Base-by-base conservation (phyloP, 2,113 vertebrate species). In the Zingel zingel region DNA sequence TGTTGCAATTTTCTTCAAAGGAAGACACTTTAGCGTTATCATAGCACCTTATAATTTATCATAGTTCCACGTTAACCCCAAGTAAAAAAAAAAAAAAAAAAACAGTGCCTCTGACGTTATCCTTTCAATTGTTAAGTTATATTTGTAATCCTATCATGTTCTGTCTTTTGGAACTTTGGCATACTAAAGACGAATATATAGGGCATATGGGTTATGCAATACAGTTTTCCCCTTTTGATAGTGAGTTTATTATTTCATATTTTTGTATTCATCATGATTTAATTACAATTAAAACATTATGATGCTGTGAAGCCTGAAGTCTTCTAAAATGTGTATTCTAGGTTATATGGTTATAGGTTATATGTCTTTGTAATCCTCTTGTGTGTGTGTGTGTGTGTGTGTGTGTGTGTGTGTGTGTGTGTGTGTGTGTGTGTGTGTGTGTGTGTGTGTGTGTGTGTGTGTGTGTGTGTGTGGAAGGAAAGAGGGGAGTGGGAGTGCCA, bases 161-260 rank as follows among this genome's bases (percentile, higher is more conserved):
- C 45, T 43, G 10, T 43, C 47, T 72, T 79, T 75, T 73, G n/a
- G 4, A 76, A 67, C 54, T 83, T 76, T 66, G 10, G 33, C 47
- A 25, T 7, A 48, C 1, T 33, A 9, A 36, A 58, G 12, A 39
- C 10, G 8, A 39, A 39, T 9, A 39, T 25, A 57, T 2, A 4
- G 1, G 21, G 0, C 2, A 57, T 43, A 39, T 10, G 9, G 8
- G 36, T 8, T 39, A 39, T 39, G 39, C 39, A 39, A 43, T 43
- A 48, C 6, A 39, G 0, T 30, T 43, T 45, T 15, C 5, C 3
- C 6, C 13, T 43, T 61, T 50, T 43, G 0, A 21, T 53, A 15
- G 0, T 45, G n/a, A 54, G 7, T 75, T 69, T n/a, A 30, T 56
- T 2, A 30, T 74, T 54, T 10, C 0, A 56, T 67, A n/a, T 8